Conservation (phyloP, 2,797 vertebrate species). For the Benthosema pterotum region DNA sequence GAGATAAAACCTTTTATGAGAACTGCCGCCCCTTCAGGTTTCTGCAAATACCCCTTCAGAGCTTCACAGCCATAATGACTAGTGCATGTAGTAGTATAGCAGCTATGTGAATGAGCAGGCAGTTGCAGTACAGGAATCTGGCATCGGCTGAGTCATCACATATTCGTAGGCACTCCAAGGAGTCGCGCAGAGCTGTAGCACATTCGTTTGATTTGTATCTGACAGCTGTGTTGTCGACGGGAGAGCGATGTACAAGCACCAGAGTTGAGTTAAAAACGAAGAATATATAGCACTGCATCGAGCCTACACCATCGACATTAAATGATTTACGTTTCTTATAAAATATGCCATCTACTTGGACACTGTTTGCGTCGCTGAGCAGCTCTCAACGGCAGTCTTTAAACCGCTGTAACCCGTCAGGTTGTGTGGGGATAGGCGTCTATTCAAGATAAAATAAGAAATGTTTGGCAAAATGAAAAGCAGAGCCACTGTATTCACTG, state of each 20-base stretch:
- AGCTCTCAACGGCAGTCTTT: constrained; percentile 4
- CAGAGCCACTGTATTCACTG: too few species aligned
- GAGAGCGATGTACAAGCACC: constrained; percentile 1
- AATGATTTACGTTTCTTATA: constrained; percentile 37
- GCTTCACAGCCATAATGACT: constrained; percentile 40
- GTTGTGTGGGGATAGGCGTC: neutral
- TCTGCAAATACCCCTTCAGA: constrained; percentile 46
- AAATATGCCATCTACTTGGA: constrained; percentile 25
- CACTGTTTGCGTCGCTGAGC: constrained; percentile 13
- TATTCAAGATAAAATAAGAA: too few species aligned
- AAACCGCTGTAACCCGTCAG: neutral
- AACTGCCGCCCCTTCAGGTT: constrained; percentile 33
- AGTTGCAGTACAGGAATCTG: constrained; percentile 27
- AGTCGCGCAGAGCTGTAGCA: constrained; percentile 18
- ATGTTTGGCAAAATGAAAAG: neutral
- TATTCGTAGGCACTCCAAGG: constrained; percentile 12
- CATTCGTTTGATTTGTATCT: constrained; percentile 13
- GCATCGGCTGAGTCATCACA: constrained; percentile 23
- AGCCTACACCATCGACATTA: constrained; percentile 16
- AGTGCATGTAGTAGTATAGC: constrained; percentile 27
- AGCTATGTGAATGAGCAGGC: constrained; percentile 36
- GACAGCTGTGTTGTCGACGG: constrained; percentile 17
- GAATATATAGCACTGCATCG: constrained; percentile 11
- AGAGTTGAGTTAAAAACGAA: too few species aligned
- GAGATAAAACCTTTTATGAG: constrained; percentile 38